Evolutionary conservation across 2,113 vertebrate genomes (phyloP).

Genomic region (Pardalotus punctatus): DNA sequence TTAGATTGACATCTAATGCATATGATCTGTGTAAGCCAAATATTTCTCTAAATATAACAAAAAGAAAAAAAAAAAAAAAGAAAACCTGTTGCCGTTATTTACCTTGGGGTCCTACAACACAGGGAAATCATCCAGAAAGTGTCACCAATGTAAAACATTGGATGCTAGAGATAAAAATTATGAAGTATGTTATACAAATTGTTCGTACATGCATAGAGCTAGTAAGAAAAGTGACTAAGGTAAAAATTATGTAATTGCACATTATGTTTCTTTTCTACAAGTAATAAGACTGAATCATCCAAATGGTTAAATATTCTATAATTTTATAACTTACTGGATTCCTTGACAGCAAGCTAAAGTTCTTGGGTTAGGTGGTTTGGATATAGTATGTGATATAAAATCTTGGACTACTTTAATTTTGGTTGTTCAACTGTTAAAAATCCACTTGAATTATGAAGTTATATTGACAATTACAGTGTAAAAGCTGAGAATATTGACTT

Average conservation of each 20-base stretch:
- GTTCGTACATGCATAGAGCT: rapidly evolving
- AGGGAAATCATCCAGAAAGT: neutral
- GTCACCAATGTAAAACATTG: neutral
- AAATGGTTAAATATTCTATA: neutral
- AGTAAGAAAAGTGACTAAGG: neutral
- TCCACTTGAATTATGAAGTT: neutral
- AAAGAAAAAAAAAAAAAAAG: neutral
- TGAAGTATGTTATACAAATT: neutral
- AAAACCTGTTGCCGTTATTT: neutral
- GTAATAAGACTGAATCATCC: neutral
- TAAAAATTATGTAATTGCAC: neutral
- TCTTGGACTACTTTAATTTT: neutral
- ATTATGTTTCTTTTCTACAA: neutral
- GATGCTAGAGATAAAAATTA: neutral
- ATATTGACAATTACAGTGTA: neutral
- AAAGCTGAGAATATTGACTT: neutral
- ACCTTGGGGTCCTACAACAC: neutral
- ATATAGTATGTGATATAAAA: neutral
- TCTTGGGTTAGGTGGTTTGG: neutral
- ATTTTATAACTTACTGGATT: neutral
- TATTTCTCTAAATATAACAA: neutral
- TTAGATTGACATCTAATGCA: neutral
- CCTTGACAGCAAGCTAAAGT: neutral
- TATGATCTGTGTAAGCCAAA: neutral
- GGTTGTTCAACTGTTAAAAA: neutral